A percentile compares a stretch with the other conserved stretches of the same genome.
These are phyloP conservation scores for Temnothorax ravouxi DNA, from an alignment of 2,888 invertebrate genomes.

Conservation along the genomic window DNA sequence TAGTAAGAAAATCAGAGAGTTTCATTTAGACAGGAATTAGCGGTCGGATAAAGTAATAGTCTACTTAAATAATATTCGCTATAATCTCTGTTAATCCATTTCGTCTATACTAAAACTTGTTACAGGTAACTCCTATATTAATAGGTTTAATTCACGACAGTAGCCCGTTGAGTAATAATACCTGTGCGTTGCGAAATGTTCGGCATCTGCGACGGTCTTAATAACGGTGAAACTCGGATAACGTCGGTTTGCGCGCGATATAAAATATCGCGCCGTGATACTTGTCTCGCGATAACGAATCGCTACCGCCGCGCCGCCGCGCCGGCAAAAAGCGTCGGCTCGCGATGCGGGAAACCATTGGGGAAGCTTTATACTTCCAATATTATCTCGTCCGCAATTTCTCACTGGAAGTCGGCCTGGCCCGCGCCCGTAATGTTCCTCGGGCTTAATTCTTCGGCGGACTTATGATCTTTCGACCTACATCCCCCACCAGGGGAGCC, in stretches of 20 bases:
- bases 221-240: slow-evolving; percentile 50
- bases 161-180: slow-evolving; percentile 29
- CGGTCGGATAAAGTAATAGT: slow-evolving; percentile 9
- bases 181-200: slow-evolving; percentile 37
- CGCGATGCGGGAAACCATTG: slow-evolving; percentile 62
- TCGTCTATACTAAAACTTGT: not conserved
- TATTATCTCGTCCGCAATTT: slow-evolving; percentile 72
- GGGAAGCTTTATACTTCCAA: slow-evolving; percentile 72
- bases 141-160: slow-evolving; percentile 38
- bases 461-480: slow-evolving; percentile 69
- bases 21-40: slow-evolving; percentile 2
- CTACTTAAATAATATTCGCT: slow-evolving; percentile 24
- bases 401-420: slow-evolving; percentile 49
- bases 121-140: slow-evolving; percentile 5
- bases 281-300: slow-evolving; percentile 69
- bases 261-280: slow-evolving; percentile 60
- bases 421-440: slow-evolving; percentile 60
- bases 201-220: slow-evolving; percentile 54
- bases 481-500: not conserved
- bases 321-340: slow-evolving; percentile 52
- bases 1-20: slow-evolving; percentile 13
- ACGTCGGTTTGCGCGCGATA: slow-evolving; percentile 35
- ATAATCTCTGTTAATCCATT: slow-evolving; percentile 14
- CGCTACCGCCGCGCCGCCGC: slow-evolving; percentile 42
- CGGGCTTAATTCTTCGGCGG: slow-evolving; percentile 65